Evolutionary conservation across 2,113 vertebrate species (phyloP), one percentile per base, ranked within the genome.

Genomic region (Myotis yumanensis): DNA sequence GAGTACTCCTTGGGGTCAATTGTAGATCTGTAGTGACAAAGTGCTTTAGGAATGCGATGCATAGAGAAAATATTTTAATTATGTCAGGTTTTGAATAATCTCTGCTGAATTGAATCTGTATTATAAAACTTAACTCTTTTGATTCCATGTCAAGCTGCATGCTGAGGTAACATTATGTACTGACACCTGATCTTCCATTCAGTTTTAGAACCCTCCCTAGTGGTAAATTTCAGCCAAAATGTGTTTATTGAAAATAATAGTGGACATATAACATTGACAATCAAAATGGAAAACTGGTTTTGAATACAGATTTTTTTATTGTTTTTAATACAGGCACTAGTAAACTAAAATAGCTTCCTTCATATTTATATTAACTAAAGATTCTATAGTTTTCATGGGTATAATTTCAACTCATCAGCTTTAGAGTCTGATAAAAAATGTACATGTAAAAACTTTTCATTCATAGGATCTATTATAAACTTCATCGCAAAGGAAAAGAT

Each of bases 291-390:
- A 89, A 88, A 30, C 22, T 30, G 22, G 4, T 83, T 87, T 83
- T 46, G 23, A 71, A 71, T 83, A 32, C 48, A 68, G 5, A 20
- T 10, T 66, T n/a, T 82, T 76, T 87, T 64, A 72, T 72, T 80
- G 51, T 82, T 77, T 14, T 64, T 91, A 69, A 87, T 37, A 20
- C 16, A 52, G 69, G 6, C 18, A 62, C 22, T 82, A 76, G 23
- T 76, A 82, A 86, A 93, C 48, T 77, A 66, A 89, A 88, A 40
- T 71, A 28, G 16, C 11, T 83, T 91, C 8, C 40, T 28, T 88
- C 12, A 3, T 85, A 15, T 76, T 83, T 95, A 37, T 91, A 75
- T 76, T 90, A 80, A 95, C 37, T 82, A 52, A 81, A 82, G n/a
- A 52, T 76, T 76, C 48, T 75, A 54, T 32, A 84, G 28, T 22